Percentiles rank a stretch among this genome's conserved stretches.
Evolutionary conservation across 2,113 vertebrate species (phyloP).

Genomic region (Notarius lentiginosus): DNA sequence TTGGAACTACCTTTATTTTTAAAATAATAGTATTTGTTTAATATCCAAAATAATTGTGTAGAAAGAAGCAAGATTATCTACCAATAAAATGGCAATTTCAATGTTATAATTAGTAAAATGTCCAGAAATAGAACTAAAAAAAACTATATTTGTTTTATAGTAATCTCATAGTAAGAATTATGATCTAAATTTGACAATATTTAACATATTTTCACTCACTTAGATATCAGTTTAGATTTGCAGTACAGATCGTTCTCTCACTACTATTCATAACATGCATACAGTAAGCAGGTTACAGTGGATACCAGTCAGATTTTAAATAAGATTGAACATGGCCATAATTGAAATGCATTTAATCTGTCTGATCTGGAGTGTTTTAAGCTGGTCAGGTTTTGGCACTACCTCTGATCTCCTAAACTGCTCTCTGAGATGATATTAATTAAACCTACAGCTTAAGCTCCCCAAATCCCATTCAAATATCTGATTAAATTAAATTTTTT

Average conservation of each 20-base stretch:
- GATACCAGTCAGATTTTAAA: constrained; percentile 14
- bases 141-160: neutral
- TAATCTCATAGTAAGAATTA: neutral
- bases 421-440: constrained; percentile 8
- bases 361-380: constrained; percentile 18
- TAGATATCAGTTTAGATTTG: neutral
- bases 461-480: neutral
- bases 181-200: neutral
- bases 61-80: neutral
- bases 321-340: neutral
- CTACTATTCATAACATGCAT: neutral
- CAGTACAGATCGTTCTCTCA: neutral
- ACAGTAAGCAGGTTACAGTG: neutral
- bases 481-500: neutral
- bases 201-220: neutral
- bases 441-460: neutral
- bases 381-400: neutral
- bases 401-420: neutral
- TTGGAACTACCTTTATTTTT: neutral
- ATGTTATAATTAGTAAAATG: neutral
- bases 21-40: neutral
- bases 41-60: neutral
- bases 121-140: neutral
- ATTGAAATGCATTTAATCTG: neutral
- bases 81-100: neutral